These are phyloP conservation scores for Indicator maculatus DNA, from an alignment of 2,113 vertebrate genomes.

Conservation along the genomic window DNA sequence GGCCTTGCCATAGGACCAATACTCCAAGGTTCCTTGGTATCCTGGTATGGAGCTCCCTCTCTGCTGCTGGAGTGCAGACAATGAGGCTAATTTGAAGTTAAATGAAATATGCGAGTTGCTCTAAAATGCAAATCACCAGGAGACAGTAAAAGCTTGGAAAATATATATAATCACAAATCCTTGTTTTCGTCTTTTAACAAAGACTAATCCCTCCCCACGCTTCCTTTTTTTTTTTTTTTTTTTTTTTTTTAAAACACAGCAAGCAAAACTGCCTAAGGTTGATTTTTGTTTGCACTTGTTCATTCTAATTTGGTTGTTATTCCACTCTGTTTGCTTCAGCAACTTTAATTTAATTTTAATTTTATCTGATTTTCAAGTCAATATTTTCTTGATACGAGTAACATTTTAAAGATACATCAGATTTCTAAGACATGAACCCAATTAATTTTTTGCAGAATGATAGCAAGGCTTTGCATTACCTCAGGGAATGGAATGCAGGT, in stretches of 20 bases:
- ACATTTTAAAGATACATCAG: background rate
- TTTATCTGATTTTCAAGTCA: slow-evolving; percentile 1
- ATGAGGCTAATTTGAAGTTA: background rate
- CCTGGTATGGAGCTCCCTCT: background rate
- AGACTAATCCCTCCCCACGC: rapidly evolving
- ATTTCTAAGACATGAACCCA: background rate
- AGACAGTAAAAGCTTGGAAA: background rate
- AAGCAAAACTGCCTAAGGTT: background rate
- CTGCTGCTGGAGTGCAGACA: background rate
- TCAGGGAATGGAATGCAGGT: background rate
- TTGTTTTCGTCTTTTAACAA: background rate
- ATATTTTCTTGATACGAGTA: background rate
- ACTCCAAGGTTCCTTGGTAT: background rate
- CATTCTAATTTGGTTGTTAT: background rate
- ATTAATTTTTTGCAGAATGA: background rate
- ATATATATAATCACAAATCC: rapidly evolving
- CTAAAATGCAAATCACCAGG: background rate
- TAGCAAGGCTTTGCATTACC: background rate
- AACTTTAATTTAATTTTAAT: background rate
- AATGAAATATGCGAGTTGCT: background rate
- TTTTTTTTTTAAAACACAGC: no score
- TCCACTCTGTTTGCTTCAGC: background rate
- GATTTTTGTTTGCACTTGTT: background rate
- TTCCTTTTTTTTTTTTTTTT: background rate
- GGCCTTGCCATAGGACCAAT: background rate